Evolutionary conservation across 2,797 vertebrate species (phyloP), one percentile per base, ranked within the genome.

Genomic region (Acrossocheilus fasciatus): DNA sequence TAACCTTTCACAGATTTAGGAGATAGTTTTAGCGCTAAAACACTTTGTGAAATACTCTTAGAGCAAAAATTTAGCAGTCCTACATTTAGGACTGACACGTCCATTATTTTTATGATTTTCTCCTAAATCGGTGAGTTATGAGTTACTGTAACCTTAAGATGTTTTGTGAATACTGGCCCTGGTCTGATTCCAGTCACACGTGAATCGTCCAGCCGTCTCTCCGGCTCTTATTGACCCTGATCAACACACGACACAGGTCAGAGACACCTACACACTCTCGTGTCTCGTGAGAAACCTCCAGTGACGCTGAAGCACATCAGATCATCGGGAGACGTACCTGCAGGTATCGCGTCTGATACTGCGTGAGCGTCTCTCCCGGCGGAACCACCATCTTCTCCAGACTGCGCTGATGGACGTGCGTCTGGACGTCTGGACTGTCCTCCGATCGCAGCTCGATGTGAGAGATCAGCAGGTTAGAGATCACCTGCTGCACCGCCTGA

Each of bases 401-500:
- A n/a, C 88, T 96, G 72, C 98, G 95, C 88, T 96, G 96, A 9
- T 99, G 95, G 23, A 96, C 97, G 15, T 99, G 97, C n/a, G 96
- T 95, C 92, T 91, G 95, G 87, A 99, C 96, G 84, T 99, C 98
- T 0, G 95, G 96, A 54, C 98, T 98, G 81, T 99, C 98, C 17
- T 99, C 98, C n/a, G 97, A 95, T 34, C 97, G 97, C 20, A 98
- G 92, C 89, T 99, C 98, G 54, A 99, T 96, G 88, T 96, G 97
- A n/a, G 97, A 96, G 86, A 99, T 97, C 83, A 98, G 95, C 54
- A 99, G 88, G 90, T 98, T 99, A 83, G 96, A 97, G 90, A 99
- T 95, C 10, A 99, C 97, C 26, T 98, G 96, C 92, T 99, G 98
- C 82, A 99, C 97, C 0, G 98, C 95, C 98, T 99, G 86, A 10